Conservation (phyloP, 2,797 vertebrate genomes). For the Semotilus atromaculatus region DNA sequence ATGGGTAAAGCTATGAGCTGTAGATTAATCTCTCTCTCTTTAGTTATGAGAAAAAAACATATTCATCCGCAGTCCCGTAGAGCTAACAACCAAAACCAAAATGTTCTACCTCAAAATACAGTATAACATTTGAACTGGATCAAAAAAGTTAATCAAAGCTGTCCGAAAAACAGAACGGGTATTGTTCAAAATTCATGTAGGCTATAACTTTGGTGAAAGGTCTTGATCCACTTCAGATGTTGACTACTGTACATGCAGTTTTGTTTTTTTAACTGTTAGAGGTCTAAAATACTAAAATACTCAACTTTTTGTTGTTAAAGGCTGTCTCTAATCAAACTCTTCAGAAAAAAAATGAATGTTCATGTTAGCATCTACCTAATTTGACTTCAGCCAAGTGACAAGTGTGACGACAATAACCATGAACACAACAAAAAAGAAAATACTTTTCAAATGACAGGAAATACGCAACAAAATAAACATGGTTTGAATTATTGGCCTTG, state of each 20-base stretch:
- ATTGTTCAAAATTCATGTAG: too few relatives aligned
- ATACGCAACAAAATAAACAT: neutral
- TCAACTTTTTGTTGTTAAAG: neutral
- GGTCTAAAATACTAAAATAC: neutral
- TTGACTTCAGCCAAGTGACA: too few relatives aligned
- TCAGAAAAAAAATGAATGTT: too few relatives aligned
- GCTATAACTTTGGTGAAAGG: too few relatives aligned
- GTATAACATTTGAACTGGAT: too few relatives aligned
- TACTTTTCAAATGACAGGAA: neutral
- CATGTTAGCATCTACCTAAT: too few relatives aligned
- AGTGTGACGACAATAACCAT: too few relatives aligned
- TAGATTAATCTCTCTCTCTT: neutral
- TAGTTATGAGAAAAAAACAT: neutral
- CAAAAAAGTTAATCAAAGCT: too few relatives aligned
- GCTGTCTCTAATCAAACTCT: neutral
- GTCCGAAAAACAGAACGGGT: too few relatives aligned
- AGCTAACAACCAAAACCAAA: neutral
- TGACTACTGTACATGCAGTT: neutral
- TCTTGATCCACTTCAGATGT: too few relatives aligned
- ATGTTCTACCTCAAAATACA: neutral
- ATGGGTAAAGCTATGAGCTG: neutral
- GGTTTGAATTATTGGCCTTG: neutral
- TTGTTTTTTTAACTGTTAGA: neutral
- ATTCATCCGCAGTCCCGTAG: neutral
- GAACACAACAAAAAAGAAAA: neutral